A percentile compares a stretch with the other conserved stretches of the same genome.
These are phyloP conservation scores for Apostichopus parvimensis DNA, from an alignment of 35 echinoderm and acorn worm genomes.

Conservation along the genomic window DNA sequence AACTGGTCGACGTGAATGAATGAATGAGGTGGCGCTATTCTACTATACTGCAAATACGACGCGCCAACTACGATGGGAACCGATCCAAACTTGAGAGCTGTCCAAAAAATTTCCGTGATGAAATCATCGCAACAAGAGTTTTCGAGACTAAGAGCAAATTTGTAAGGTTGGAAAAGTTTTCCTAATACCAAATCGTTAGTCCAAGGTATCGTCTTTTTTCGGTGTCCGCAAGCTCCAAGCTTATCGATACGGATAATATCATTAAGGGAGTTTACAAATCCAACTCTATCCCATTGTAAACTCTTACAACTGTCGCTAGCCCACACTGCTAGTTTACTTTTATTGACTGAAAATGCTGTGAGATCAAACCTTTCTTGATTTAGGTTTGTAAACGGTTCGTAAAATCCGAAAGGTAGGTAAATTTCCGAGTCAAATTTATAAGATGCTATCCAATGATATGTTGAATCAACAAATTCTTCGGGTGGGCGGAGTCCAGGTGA, in stretches of 20 bases:
- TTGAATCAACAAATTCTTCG: neutral
- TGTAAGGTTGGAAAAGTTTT: slow-evolving; percentile 25
- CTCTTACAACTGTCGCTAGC: slow-evolving; percentile 44
- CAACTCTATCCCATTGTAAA: slow-evolving; percentile 52
- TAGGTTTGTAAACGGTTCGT: neutral
- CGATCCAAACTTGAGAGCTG: neutral
- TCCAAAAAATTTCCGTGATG: slow-evolving; percentile 69
- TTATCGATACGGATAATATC: slow-evolving; percentile 55
- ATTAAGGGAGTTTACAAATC: slow-evolving; percentile 27
- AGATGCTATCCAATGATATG: slow-evolving; percentile 27
- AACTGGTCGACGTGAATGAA: slow-evolving; percentile 54
- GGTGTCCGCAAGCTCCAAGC: slow-evolving; percentile 45
- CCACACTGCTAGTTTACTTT: slow-evolving; percentile 54
- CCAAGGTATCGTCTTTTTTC: neutral
- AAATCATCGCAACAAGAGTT: slow-evolving; percentile 54
- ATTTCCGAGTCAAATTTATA: slow-evolving; percentile 24
- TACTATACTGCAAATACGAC: slow-evolving; percentile 9
- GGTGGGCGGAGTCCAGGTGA: neutral
- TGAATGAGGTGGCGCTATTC: slow-evolving; percentile 54
- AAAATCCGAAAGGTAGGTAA: slow-evolving; percentile 12
- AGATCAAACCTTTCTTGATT: neutral
- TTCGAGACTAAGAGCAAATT: slow-evolving; percentile 45
- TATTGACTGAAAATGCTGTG: neutral
- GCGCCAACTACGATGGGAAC: slow-evolving; percentile 57
- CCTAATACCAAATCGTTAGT: neutral